phyloP scores from a whole-genome alignment of 1,140 invertebrate species.

The Euura saliciscinereae region DNA sequence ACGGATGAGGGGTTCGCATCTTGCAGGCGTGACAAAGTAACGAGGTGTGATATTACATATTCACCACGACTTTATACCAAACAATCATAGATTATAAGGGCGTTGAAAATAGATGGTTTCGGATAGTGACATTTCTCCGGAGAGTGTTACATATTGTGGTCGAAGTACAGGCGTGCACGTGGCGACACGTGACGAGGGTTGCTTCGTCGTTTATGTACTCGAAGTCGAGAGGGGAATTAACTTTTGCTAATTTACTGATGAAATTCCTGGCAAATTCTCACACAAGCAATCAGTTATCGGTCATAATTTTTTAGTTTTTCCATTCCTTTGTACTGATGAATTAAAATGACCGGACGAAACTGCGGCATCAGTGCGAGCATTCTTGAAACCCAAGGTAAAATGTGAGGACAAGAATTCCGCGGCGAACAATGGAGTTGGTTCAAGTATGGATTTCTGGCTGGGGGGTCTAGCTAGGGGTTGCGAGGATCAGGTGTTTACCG shows the following conservation, averaged over 20 bases:
- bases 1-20: neutral
- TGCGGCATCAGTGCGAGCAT: too few species aligned
- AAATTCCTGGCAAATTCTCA: neutral
- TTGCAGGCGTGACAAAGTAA: conserved; percentile 24
- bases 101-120: neutral
- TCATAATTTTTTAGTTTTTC: neutral
- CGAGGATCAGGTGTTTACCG: conserved; percentile 31
- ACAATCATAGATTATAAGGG: too few species aligned
- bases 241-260: neutral
- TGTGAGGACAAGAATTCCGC: neutral
- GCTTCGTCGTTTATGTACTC: neutral
- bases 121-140: neutral
- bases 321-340: neutral
- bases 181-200: conserved; percentile 20
- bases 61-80: conserved; percentile 21
- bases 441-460: conserved; percentile 27
- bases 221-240: neutral
- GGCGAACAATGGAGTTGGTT: neutral
- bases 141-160: neutral
- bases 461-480: neutral
- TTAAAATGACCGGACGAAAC: too few species aligned
- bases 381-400: neutral
- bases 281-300: neutral
- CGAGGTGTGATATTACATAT: conserved; percentile 48
- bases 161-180: conserved; percentile 11